Evolutionary conservation across 2,797 vertebrate genomes (phyloP).

Genomic region (Hyperoplus immaculatus): DNA sequence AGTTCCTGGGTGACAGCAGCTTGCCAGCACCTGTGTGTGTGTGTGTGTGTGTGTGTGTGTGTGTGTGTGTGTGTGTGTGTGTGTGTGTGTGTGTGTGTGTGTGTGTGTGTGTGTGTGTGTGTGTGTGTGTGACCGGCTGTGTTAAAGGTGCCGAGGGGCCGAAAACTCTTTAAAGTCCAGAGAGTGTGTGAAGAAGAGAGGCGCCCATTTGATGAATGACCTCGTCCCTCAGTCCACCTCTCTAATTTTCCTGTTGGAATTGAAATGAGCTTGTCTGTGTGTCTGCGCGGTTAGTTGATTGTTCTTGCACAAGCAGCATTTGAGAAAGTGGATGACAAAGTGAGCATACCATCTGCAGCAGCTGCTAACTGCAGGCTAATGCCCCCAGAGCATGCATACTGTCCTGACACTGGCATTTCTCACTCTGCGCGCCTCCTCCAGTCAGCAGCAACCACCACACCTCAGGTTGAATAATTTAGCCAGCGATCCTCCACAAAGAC

Average conservation of each 20-base stretch:
- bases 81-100: slow-evolving; percentile 27
- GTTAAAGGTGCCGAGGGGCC: slow-evolving; percentile 53
- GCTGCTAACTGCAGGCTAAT: slow-evolving; percentile 79
- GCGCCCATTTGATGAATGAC: slow-evolving; percentile 62
- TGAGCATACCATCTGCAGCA: slow-evolving; percentile 80
- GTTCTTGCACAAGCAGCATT: slow-evolving; percentile 55
- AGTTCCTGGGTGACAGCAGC: slow-evolving; percentile 54
- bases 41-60: slow-evolving; percentile 19
- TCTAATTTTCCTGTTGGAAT: slow-evolving; percentile 71
- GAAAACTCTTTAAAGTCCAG: slow-evolving; percentile 67
- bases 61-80: slow-evolving; percentile 27
- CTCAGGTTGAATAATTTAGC: slow-evolving; percentile 84
- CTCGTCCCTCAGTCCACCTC: slow-evolving; percentile 53
- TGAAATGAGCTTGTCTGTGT: slow-evolving; percentile 54
- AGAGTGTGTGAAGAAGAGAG: slow-evolving; percentile 52
- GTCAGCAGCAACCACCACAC: slow-evolving; percentile 72
- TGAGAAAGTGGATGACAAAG: slow-evolving; percentile 78
- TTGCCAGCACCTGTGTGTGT: slow-evolving; percentile 58
- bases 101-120: slow-evolving; percentile 27
- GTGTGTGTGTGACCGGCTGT: slow-evolving; percentile 30
- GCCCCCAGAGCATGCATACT: slow-evolving; percentile 75
- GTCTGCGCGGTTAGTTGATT: slow-evolving; percentile 65
- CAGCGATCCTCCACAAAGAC: slow-evolving; percentile 61
- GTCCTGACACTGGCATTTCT: slow-evolving; percentile 79
- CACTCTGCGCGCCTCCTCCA: slow-evolving; percentile 64